Evolutionary conservation across 2,888 invertebrate species (phyloP).

Genomic region (Morpho helenor): DNA sequence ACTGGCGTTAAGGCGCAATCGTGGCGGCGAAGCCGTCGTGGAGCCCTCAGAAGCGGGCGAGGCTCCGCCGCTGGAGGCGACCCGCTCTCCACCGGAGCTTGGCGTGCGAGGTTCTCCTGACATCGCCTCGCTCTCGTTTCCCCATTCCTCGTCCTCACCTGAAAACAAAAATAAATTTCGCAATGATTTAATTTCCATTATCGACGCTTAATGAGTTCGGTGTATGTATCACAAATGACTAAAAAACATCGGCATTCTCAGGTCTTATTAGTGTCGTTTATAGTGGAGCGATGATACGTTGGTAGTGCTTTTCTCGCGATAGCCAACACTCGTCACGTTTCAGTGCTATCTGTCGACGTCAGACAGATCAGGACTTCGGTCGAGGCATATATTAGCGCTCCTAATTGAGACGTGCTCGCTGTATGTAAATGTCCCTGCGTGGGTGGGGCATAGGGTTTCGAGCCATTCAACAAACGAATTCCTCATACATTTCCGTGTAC

Average conservation of each 20-base stretch:
- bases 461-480: constrained; percentile 55
- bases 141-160: constrained; percentile 85
- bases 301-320: constrained; percentile 60
- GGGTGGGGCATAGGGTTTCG: constrained; percentile 64
- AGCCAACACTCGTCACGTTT: constrained; percentile 77
- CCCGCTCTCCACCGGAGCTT: constrained; percentile 66
- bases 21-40: constrained; percentile 76
- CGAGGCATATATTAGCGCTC: constrained; percentile 80
- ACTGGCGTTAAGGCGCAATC: constrained; percentile 87
- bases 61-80: constrained; percentile 58
- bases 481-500: constrained; percentile 39
- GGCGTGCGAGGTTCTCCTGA: constrained; percentile 75
- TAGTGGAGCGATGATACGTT: constrained; percentile 59
- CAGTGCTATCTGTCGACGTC: constrained; percentile 69
- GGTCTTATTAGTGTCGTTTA: constrained; percentile 70
- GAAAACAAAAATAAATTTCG: constrained; percentile 49
- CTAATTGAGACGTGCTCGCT: constrained; percentile 78
- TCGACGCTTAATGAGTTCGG: constrained; percentile 35
- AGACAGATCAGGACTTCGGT: constrained; percentile 68
- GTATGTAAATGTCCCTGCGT: constrained; percentile 76
- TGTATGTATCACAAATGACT: constrained; percentile 32
- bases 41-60: constrained; percentile 56
- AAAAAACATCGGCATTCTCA: constrained; percentile 53
- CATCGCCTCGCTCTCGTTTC: constrained; percentile 80
- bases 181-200: constrained; percentile 19